Conservation (phyloP, 1,140 invertebrate genomes). For the Aphaenogaster floridana region DNA sequence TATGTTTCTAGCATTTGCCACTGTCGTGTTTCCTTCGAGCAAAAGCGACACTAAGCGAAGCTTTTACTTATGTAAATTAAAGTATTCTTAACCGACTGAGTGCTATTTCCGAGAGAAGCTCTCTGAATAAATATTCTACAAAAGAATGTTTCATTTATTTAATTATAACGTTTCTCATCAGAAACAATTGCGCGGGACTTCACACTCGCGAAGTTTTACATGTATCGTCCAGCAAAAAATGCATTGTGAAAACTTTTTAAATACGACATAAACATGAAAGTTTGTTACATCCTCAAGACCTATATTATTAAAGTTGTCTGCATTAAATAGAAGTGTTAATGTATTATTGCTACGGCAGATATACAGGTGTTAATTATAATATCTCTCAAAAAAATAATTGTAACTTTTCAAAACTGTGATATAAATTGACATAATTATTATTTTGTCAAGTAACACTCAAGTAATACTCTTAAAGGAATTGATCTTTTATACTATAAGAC, state of each 20-base stretch:
- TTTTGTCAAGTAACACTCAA: neutral
- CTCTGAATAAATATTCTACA: slow-evolving; percentile 22
- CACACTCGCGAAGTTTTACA: neutral
- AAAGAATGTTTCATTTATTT: slow-evolving; percentile 26
- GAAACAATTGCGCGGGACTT: slow-evolving; percentile 33
- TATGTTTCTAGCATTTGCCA: slow-evolving; percentile 30
- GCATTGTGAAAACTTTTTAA: slow-evolving; percentile 12
- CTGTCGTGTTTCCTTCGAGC: slow-evolving; percentile 6
- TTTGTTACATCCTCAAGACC: neutral
- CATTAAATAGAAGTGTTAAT: neutral
- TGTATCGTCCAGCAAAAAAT: slow-evolving; percentile 6
- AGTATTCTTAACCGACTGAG: slow-evolving; percentile 56
- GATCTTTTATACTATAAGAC: neutral
- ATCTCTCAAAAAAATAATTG: neutral
- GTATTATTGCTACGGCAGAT: neutral
- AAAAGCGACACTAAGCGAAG: slow-evolving; percentile 51
- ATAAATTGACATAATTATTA: neutral
- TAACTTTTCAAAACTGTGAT: neutral
- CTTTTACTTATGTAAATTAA: slow-evolving; percentile 61
- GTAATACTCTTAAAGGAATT: neutral
- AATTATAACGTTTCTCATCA: slow-evolving; percentile 23
- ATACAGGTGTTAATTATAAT: neutral
- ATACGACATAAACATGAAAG: neutral
- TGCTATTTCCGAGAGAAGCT: slow-evolving; percentile 47
- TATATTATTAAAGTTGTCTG: neutral